These are phyloP conservation scores for Camelus dromedarius DNA, from an alignment of 2,113 vertebrate species.

Conservation along the genomic window DNA sequence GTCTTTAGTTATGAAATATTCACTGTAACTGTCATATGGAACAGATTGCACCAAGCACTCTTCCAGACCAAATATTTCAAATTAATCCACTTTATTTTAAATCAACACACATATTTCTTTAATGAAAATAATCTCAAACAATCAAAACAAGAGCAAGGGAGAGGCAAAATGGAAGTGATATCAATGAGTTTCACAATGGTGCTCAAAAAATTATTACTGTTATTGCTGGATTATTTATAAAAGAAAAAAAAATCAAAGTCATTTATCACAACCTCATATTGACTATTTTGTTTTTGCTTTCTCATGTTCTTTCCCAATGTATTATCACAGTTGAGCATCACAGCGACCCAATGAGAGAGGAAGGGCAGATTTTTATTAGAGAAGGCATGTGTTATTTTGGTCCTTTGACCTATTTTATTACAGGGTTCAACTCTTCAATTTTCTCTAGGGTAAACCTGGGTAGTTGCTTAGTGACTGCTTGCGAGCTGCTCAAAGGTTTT, in stretches of 20 bases:
- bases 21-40: neutral
- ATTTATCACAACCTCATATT: neutral
- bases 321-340: neutral
- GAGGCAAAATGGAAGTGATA: rapidly evolving
- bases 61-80: neutral
- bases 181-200: neutral
- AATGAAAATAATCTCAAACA: neutral
- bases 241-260: neutral
- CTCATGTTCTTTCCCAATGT: neutral
- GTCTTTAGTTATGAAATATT: neutral
- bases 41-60: neutral
- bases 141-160: neutral
- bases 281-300: neutral
- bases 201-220: neutral
- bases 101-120: neutral
- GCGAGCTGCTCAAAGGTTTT: neutral
- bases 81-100: neutral
- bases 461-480: neutral
- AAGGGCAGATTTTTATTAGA: neutral
- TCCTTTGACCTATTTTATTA: neutral
- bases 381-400: neutral
- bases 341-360: neutral
- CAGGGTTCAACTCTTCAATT: neutral
- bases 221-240: neutral
- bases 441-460: neutral